Evolutionary conservation across 1,140 invertebrate species (phyloP).

Genomic region (Macrocentrus cingulum): DNA sequence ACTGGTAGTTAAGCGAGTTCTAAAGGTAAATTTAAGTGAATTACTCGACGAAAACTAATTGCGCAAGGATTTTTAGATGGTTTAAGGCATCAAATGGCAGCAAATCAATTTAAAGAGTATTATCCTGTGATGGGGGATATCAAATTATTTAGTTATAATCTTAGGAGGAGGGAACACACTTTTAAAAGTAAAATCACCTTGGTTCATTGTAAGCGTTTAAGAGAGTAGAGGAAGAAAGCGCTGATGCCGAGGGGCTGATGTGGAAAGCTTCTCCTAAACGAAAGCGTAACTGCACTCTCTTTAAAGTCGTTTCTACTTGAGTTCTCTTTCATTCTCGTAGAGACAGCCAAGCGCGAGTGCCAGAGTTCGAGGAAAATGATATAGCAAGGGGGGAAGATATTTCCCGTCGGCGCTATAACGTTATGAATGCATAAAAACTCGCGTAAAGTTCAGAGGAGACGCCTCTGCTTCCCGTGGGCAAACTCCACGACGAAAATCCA

Average conservation of each 20-base stretch:
- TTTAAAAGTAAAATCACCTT: constrained; percentile 34
- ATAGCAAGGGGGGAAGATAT: background rate
- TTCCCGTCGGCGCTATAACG: constrained; percentile 35
- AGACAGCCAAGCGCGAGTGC: too few species aligned
- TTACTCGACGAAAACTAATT: too few species aligned
- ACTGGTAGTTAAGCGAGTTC: too few species aligned
- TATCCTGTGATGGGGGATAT: too few species aligned
- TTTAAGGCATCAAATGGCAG: too few species aligned
- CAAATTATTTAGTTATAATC: too few species aligned
- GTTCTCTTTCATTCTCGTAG: background rate
- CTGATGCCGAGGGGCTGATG: constrained; percentile 10
- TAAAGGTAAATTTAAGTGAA: too few species aligned
- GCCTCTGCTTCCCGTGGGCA: constrained; percentile 26
- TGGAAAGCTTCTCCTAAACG: constrained; percentile 30
- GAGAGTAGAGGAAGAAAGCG: constrained; percentile 16
- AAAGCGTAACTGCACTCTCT: constrained; percentile 42
- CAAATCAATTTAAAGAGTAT: too few species aligned
- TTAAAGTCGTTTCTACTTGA: constrained; percentile 32
- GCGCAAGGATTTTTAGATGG: too few species aligned
- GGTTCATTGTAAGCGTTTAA: constrained; percentile 46
- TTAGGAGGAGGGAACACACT: too few species aligned
- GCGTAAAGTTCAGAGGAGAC: constrained; percentile 37
- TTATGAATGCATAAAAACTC: constrained; percentile 50
- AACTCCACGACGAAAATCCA: constrained; percentile 25
- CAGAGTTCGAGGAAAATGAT: constrained; percentile 5